Percentiles rank a stretch among this genome's conserved stretches.
These are phyloP conservation scores for Psephotus haematonotus DNA, from an alignment of 2,113 vertebrate genomes.

Conservation along the genomic window DNA sequence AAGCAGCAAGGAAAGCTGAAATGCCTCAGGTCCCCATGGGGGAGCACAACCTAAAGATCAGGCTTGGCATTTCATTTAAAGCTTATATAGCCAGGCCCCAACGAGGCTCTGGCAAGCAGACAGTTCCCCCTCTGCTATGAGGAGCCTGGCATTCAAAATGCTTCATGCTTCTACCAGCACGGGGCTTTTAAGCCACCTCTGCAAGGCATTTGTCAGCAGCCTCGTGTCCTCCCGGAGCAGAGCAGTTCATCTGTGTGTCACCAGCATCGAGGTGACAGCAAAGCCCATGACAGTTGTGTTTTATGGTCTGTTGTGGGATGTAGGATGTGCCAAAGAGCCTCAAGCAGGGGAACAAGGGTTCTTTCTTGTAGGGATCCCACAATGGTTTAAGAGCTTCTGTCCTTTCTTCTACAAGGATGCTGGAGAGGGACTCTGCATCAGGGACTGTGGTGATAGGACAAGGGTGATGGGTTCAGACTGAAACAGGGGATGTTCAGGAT, in stretches of 20 bases:
- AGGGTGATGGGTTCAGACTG: background rate
- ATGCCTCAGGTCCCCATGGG: background rate
- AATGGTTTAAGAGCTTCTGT: background rate
- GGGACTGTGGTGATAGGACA: background rate
- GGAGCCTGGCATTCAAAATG: background rate
- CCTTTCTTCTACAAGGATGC: background rate
- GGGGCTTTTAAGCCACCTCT: background rate
- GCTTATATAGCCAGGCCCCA: background rate
- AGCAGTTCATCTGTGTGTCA: background rate
- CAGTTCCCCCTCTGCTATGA: background rate
- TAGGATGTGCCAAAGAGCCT: background rate
- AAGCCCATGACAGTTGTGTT: fast-evolving
- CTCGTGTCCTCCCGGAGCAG: background rate
- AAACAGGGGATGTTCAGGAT: background rate
- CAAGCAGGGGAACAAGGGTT: fast-evolving
- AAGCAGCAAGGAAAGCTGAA: background rate
- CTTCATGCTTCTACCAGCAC: background rate
- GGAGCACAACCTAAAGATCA: background rate
- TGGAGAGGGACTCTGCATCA: background rate
- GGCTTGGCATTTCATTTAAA: background rate
- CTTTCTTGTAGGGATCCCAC: background rate
- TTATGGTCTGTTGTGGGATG: background rate
- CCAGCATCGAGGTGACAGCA: background rate
- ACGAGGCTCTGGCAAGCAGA: background rate
- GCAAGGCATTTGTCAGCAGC: background rate